phyloP scores from a whole-genome alignment of 1,140 invertebrate genomes.

The Aphaenogaster ashmeadi region DNA sequence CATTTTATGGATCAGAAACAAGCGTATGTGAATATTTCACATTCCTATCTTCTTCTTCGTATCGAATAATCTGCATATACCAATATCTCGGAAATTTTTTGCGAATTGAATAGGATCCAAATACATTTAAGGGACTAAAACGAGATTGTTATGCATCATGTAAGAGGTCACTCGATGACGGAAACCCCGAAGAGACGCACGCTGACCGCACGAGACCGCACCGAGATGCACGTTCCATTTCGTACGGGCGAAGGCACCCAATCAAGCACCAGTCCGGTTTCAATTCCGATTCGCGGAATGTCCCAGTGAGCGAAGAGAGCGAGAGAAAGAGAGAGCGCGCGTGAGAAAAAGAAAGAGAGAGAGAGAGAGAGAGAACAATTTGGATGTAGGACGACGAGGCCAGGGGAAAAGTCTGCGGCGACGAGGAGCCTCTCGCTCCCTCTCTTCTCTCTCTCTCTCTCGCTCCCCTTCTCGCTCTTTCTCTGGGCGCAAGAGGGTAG shows the following conservation, averaged over 20 bases:
- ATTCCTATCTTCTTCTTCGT: background rate
- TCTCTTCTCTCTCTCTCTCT: background rate
- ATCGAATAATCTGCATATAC: background rate
- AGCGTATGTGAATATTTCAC: background rate
- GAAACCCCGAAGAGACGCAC: background rate
- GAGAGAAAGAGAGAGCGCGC: background rate
- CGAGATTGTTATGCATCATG: background rate
- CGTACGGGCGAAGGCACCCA: conserved; percentile 36
- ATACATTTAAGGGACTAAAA: background rate
- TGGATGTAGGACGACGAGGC: conserved; percentile 48
- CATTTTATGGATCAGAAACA: conserved; percentile 9
- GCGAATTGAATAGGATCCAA: too few species aligned
- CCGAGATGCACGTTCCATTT: conserved; percentile 52
- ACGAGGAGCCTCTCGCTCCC: conserved; percentile 26
- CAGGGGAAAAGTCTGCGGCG: conserved; percentile 48
- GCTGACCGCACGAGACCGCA: conserved; percentile 43
- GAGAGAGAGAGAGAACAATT: conserved; percentile 22
- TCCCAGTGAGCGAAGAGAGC: background rate
- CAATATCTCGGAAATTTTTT: background rate
- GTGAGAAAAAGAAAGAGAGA: background rate
- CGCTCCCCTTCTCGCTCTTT: background rate
- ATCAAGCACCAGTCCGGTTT: conserved; percentile 54
- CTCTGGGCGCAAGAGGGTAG: conserved; percentile 30
- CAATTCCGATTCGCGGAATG: conserved; percentile 34
- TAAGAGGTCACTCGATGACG: background rate